phyloP scores from a whole-genome alignment of 37 sponge, comb jelly and placozoan species.

The Petrosia ficiformis region DNA sequence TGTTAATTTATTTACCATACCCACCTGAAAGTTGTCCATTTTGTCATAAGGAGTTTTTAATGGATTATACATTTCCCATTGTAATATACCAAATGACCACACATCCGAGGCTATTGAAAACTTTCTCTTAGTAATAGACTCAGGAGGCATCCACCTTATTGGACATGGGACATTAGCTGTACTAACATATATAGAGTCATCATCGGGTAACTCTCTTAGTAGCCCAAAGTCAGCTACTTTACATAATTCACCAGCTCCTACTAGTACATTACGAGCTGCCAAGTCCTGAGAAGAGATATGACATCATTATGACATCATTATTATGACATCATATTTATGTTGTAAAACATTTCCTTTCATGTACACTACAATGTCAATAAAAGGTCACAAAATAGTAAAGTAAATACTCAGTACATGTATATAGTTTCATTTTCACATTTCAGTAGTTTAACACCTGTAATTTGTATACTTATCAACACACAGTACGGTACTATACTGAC shows the following conservation, averaged over 20 bases:
- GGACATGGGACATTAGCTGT: constrained; percentile 33
- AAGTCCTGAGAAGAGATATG: constrained; percentile 56
- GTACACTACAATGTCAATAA: not conserved
- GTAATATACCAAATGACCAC: constrained; percentile 69
- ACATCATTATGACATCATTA: constrained; percentile 2
- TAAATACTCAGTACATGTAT: no score
- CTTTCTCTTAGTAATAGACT: constrained; percentile 23
- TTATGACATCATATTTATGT: no score
- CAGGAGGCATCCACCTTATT: constrained; percentile 73
- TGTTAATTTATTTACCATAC: no score
- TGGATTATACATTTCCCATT: constrained; percentile 74
- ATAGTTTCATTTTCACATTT: no score
- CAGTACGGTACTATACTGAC: no score
- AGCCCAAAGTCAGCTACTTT: constrained; percentile 90
- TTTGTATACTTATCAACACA: no score
- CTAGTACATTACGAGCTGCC: constrained; percentile 79
- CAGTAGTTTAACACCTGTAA: no score
- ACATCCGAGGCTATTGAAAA: constrained; percentile 75
- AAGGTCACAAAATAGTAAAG: no score
- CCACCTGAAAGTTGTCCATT: constrained; percentile 36
- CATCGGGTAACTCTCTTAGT: constrained; percentile 54
- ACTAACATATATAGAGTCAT: constrained; percentile 29
- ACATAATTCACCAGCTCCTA: constrained; percentile 62
- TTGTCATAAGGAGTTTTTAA: constrained; percentile 16
- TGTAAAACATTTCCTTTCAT: no score